phyloP scores from a whole-genome alignment of 2,113 vertebrate genomes.

The Corythaeola cristata region DNA sequence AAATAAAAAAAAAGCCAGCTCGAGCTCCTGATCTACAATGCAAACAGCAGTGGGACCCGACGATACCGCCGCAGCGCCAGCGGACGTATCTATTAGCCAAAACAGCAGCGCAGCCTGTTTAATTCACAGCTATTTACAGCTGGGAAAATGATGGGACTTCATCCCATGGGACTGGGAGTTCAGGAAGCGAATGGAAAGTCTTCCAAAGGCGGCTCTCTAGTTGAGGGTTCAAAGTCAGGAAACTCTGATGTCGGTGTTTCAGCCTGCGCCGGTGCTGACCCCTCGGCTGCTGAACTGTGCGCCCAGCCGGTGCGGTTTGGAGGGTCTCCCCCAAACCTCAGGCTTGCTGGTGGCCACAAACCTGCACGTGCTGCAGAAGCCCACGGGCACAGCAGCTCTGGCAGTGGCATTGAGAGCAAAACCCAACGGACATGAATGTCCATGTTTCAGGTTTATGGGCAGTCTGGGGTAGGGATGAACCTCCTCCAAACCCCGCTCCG shows the following conservation, averaged over 20 bases:
- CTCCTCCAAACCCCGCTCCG: not conserved
- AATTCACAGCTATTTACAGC: slow-evolving; percentile 39
- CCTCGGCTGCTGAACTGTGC: accelerated
- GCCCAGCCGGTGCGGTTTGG: not conserved
- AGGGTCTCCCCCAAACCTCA: not conserved
- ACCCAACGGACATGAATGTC: not conserved
- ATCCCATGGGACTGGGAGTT: not conserved
- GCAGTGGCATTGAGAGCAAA: not conserved
- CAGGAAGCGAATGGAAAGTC: not conserved
- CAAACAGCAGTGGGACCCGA: slow-evolving; percentile 16
- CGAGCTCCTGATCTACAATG: slow-evolving; percentile 6
- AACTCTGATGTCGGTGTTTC: not conserved
- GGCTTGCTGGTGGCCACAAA: not conserved
- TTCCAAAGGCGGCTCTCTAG: not conserved
- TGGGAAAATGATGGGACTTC: not conserved
- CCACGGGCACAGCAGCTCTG: not conserved
- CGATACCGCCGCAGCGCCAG: not conserved
- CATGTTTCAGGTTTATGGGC: not conserved
- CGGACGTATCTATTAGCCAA: not conserved
- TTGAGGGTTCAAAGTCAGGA: not conserved
- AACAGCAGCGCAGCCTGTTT: not conserved
- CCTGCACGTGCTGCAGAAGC: not conserved
- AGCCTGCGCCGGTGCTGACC: not conserved
- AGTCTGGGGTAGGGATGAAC: not conserved
- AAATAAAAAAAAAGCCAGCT: not conserved